Evolutionary conservation across 2,797 vertebrate species (phyloP).

Genomic region (Takifugu rubripes): DNA sequence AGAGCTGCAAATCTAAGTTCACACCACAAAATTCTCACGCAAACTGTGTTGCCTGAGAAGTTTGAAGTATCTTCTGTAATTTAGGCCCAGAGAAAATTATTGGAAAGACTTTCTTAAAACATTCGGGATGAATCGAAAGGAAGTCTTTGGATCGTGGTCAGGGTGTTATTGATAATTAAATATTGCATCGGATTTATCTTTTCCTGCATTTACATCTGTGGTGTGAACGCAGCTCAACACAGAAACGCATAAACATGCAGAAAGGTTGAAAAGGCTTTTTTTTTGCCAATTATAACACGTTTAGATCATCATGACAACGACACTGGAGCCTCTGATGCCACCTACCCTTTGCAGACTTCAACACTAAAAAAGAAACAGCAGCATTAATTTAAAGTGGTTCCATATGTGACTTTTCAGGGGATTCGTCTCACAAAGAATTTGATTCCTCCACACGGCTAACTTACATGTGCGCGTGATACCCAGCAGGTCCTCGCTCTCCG

Average conservation of each 20-base stretch:
- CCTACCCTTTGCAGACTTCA: conserved; percentile 64
- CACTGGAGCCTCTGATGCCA: conserved; percentile 31
- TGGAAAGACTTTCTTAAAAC: too few species aligned
- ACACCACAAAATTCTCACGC: conserved; percentile 21
- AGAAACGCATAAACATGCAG: conserved; percentile 63
- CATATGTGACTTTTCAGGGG: background rate
- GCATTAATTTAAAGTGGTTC: conserved; percentile 40
- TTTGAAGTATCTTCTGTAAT: background rate
- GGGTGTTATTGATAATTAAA: too few species aligned
- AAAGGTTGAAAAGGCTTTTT: conserved; percentile 13
- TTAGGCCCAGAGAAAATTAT: too few species aligned
- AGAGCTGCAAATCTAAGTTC: conserved; percentile 32
- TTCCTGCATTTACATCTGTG: conserved; percentile 1
- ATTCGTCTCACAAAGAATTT: background rate
- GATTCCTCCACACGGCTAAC: conserved; percentile 26
- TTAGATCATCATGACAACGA: conserved; percentile 32
- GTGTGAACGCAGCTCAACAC: conserved; percentile 28
- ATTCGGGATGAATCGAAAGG: too few species aligned
- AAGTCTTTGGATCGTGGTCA: too few species aligned
- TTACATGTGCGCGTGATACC: conserved; percentile 87
- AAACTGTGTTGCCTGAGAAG: background rate
- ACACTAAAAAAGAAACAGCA: conserved; percentile 73
- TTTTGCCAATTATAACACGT: conserved; percentile 11
- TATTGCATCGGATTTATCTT: too few species aligned
- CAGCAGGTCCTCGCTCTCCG: conserved; percentile 90